Conservation (phyloP, 2,888 invertebrate species). For the Leucoptera coffeella region DNA sequence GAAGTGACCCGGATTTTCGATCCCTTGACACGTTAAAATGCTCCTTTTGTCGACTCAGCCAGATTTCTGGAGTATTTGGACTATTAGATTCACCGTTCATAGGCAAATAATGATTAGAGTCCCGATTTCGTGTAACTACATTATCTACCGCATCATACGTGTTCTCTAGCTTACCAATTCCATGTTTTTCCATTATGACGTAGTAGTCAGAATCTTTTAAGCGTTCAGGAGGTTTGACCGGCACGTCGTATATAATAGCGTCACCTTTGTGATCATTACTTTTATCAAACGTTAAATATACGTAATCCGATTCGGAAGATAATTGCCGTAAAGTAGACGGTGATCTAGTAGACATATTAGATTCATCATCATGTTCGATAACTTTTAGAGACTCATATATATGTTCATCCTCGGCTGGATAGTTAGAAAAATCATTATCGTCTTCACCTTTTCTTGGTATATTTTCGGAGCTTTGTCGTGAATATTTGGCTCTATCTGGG, state of each 20-base stretch:
- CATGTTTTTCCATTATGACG: constrained; percentile 22
- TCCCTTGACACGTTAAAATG: constrained; percentile 60
- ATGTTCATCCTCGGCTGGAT: constrained; percentile 40
- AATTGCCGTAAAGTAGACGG: not conserved
- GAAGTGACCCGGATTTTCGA: constrained; percentile 71
- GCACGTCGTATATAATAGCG: constrained; percentile 38
- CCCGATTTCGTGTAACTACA: constrained; percentile 30
- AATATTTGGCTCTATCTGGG: constrained; percentile 18
- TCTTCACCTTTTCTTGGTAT: constrained; percentile 13
- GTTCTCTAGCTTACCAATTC: constrained; percentile 16
- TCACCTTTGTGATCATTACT: constrained; percentile 20
- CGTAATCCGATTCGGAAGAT: constrained; percentile 35
- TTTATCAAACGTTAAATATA: constrained; percentile 41
- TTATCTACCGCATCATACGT: constrained; percentile 34
- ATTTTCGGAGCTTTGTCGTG: constrained; percentile 29
- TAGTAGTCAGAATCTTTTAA: constrained; percentile 19
- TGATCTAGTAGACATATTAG: not conserved
- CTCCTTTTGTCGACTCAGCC: constrained; percentile 65
- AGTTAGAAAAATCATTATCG: constrained; percentile 12
- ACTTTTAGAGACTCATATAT: constrained; percentile 56
- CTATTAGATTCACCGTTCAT: constrained; percentile 38
- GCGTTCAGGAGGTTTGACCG: constrained; percentile 15
- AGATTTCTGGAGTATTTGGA: constrained; percentile 63
- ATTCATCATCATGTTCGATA: constrained; percentile 9
- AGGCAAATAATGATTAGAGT: constrained; percentile 28